Evolutionary conservation across 2,888 invertebrate species (phyloP).

Genomic region (Nomada flava): DNA sequence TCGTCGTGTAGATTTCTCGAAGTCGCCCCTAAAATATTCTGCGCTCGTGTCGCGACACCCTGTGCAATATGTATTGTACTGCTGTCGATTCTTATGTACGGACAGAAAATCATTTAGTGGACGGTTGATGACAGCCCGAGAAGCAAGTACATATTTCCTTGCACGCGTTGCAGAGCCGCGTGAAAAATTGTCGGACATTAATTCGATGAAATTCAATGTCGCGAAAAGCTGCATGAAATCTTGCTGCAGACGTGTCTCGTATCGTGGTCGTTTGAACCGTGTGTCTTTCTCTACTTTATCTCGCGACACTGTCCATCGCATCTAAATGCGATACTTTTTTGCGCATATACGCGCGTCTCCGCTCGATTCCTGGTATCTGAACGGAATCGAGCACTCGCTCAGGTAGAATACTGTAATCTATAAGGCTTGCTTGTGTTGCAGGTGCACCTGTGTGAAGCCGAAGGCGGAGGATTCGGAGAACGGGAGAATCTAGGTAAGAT

Average conservation of each 20-base stretch:
- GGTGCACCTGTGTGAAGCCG: constrained; percentile 68
- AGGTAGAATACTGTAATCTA: constrained; percentile 35
- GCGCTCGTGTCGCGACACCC: too few species aligned
- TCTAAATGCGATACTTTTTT: constrained; percentile 35
- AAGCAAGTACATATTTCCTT: not conserved
- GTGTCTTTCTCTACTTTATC: not conserved
- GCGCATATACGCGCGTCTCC: not conserved
- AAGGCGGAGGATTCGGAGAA: constrained; percentile 73
- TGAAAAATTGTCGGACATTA: constrained; percentile 2
- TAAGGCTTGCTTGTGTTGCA: constrained; percentile 60
- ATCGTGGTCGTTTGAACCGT: not conserved
- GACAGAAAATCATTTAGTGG: too few species aligned
- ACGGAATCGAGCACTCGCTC: constrained; percentile 22
- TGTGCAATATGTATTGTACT: too few species aligned
- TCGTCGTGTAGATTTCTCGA: too few species aligned
- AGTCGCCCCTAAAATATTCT: too few species aligned
- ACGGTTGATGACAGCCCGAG: not conserved
- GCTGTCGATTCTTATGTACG: too few species aligned
- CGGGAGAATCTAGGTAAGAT: constrained; percentile 77
- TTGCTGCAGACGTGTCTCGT: constrained; percentile 9
- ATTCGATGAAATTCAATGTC: constrained; percentile 33
- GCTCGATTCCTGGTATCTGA: constrained; percentile 33
- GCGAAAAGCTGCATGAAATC: constrained; percentile 35
- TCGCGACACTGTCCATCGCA: constrained; percentile 4
- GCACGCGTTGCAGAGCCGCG: not conserved